Evolutionary conservation across 1,140 invertebrate genomes (phyloP).

Genomic region (Zaprionus lachaisei): DNA sequence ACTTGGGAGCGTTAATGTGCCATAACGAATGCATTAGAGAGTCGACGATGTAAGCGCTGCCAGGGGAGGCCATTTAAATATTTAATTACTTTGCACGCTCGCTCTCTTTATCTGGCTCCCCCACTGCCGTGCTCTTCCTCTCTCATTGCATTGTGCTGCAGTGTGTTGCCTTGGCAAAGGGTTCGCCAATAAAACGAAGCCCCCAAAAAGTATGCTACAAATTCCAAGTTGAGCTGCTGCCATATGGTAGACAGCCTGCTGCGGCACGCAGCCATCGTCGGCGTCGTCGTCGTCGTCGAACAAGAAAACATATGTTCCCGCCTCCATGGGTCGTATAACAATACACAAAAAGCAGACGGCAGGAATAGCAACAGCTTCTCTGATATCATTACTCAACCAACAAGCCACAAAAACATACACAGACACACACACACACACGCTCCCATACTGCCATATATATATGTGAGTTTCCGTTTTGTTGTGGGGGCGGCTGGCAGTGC

Average conservation of each 20-base stretch:
- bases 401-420: conserved; percentile 52
- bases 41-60: conserved; percentile 44
- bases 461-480: conserved; percentile 7
- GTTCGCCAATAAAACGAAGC: conserved; percentile 22
- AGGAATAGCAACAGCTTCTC: conserved; percentile 60
- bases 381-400: conserved; percentile 78
- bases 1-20: conserved; percentile 79
- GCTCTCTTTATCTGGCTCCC: not conserved
- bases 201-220: conserved; percentile 53
- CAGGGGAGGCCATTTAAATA: conserved; percentile 65
- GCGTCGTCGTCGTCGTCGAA: not conserved
- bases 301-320: conserved; percentile 69
- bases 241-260: conserved; percentile 34
- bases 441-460: conserved; percentile 3
- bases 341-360: conserved; percentile 38
- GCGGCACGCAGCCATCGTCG: conserved; percentile 1
- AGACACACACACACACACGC: conserved; percentile 23
- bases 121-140: not conserved
- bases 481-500: conserved; percentile 28
- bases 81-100: conserved; percentile 64
- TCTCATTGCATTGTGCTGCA: conserved; percentile 20
- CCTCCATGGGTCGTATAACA: conserved; percentile 41
- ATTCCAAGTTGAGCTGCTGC: conserved; percentile 30
- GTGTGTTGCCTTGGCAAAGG: conserved; percentile 12
- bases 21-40: conserved; percentile 82